Evolutionary conservation across 2,888 invertebrate species (phyloP).

Genomic region (Tortrix viridana): DNA sequence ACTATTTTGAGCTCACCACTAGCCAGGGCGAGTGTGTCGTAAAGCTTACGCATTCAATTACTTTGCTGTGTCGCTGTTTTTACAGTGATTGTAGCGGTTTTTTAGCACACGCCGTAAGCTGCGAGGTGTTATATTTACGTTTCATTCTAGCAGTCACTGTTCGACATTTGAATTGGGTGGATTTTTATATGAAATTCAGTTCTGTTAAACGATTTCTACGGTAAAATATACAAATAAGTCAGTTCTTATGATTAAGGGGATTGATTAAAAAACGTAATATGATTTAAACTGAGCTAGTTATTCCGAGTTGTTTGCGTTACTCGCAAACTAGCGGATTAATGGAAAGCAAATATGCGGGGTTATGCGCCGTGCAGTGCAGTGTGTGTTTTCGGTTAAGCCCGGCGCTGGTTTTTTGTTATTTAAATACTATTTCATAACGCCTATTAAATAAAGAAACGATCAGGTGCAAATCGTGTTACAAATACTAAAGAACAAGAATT

Average conservation of each 20-base stretch:
- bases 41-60: slow-evolving; percentile 64
- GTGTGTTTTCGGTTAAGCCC: slow-evolving; percentile 1
- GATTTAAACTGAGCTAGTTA: slow-evolving; percentile 35
- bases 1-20: slow-evolving; percentile 15
- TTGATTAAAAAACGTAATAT: slow-evolving; percentile 1
- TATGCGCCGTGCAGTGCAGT: slow-evolving; percentile 37
- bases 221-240: no score
- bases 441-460: no score
- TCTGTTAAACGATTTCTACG: no score
- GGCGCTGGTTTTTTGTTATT: no score
- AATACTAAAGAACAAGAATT: no score
- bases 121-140: slow-evolving; percentile 15
- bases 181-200: no score
- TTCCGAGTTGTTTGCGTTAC: slow-evolving; percentile 49
- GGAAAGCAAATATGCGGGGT: slow-evolving; percentile 57
- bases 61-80: slow-evolving; percentile 40
- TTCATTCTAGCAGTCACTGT: not conserved
- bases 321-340: slow-evolving; percentile 57
- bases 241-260: no score
- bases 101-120: slow-evolving; percentile 33
- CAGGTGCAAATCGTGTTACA: no score
- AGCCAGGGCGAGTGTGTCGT: slow-evolving; percentile 54
- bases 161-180: not conserved
- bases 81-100: slow-evolving; percentile 44
- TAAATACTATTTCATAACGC: no score